Percentiles rank a stretch among this genome's conserved stretches.
Conservation (phyloP, 2,888 invertebrate species). For the Leptinotarsa tumamoca region DNA sequence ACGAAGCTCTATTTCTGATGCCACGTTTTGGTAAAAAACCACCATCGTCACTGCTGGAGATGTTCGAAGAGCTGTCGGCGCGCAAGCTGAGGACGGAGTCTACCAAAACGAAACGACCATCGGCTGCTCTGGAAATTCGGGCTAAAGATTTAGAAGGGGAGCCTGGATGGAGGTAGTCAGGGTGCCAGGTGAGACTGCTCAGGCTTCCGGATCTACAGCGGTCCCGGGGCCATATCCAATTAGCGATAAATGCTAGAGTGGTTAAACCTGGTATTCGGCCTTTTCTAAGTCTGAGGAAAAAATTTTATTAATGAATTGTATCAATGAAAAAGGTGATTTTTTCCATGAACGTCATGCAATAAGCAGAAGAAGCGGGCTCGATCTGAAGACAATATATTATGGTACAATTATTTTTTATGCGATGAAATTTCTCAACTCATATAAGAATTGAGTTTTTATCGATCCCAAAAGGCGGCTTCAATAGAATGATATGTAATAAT, state of each 20-base stretch:
- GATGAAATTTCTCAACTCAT: too few relatives aligned
- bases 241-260: constrained; percentile 76
- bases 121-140: constrained; percentile 79
- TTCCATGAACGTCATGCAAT: constrained; percentile 13
- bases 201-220: constrained; percentile 72
- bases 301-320: neutral
- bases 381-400: too few relatives aligned
- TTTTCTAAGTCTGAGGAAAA: constrained; percentile 83
- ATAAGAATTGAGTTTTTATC: too few relatives aligned
- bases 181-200: constrained; percentile 64
- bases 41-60: constrained; percentile 83
- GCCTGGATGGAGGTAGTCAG: constrained; percentile 63
- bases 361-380: too few relatives aligned
- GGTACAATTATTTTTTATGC: too few relatives aligned
- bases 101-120: constrained; percentile 79
- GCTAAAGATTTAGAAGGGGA: constrained; percentile 68
- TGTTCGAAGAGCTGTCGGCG: constrained; percentile 70
- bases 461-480: too few relatives aligned
- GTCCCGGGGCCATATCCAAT: constrained; percentile 83
- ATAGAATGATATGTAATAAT: too few relatives aligned
- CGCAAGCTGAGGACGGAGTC: constrained; percentile 69
- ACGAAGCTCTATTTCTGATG: constrained; percentile 71
- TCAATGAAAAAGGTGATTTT: constrained; percentile 1
- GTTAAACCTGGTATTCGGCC: constrained; percentile 95
- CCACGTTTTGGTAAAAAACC: constrained; percentile 79